A percentile compares a stretch with the other conserved stretches of the same genome.
Conservation (phyloP, 2,888 invertebrate genomes). For the Dendrolimus houi region DNA sequence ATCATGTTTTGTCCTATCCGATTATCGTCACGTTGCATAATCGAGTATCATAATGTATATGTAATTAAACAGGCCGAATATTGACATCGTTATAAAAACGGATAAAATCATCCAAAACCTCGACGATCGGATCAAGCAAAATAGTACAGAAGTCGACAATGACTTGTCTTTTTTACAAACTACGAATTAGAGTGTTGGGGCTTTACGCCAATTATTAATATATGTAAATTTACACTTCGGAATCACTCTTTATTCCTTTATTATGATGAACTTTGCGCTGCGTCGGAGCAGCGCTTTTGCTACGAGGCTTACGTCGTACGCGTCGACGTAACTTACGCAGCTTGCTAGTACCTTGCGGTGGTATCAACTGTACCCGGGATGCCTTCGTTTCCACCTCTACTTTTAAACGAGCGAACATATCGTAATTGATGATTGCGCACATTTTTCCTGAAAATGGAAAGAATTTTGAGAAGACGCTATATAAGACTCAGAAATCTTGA, state of each 20-base stretch:
- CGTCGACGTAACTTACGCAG: conserved; percentile 44
- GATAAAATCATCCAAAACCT: no score
- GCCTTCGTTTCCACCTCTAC: conserved; percentile 59
- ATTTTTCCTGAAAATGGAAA: conserved; percentile 49
- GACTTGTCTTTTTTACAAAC: no score
- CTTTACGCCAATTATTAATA: no score
- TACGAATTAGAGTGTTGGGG: no score
- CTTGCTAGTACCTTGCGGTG: conserved; percentile 32
- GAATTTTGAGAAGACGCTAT: conserved; percentile 1
- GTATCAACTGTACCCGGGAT: conserved; percentile 36
- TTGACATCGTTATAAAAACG: no score
- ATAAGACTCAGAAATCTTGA: no score
- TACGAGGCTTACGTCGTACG: conserved; percentile 49
- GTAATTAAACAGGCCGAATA: no score
- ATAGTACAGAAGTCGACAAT: no score
- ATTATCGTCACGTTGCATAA: no score
- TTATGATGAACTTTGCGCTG: conserved; percentile 30
- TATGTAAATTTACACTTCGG: conserved; percentile 39
- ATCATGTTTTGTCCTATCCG: no score
- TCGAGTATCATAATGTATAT: no score
- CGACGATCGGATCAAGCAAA: no score
- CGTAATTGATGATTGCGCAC: conserved; percentile 68
- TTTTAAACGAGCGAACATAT: conserved; percentile 66
- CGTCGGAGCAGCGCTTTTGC: conserved; percentile 59
- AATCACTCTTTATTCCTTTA: conserved; percentile 67